Evolutionary conservation across 2,888 invertebrate species (phyloP).

Genomic region (Rambutsinella grinnellia): DNA sequence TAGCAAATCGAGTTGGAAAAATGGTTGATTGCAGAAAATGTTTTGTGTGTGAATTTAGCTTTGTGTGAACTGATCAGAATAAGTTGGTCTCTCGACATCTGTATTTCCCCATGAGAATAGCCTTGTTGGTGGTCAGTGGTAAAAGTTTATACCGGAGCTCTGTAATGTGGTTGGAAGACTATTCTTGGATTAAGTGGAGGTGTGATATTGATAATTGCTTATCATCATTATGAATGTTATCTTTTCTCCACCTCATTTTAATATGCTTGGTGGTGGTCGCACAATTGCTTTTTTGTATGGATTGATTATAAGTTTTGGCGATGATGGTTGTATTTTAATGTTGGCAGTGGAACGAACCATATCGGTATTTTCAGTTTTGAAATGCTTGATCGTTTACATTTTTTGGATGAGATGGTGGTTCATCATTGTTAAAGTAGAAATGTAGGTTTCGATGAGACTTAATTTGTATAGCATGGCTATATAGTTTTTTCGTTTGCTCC

Average conservation of each 20-base stretch:
- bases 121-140: neutral
- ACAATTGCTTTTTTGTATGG: neutral
- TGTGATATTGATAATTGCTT: no score
- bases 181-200: slow-evolving; percentile 39
- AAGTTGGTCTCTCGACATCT: no score
- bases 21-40: no score
- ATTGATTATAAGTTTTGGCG: neutral
- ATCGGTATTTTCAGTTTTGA: neutral
- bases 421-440: no score
- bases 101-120: neutral
- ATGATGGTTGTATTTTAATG: neutral
- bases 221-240: no score
- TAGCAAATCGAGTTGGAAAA: no score
- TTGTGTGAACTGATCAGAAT: no score
- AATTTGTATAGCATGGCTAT: neutral
- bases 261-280: no score
- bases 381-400: neutral
- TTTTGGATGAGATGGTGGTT: neutral
- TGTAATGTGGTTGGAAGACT: slow-evolving; percentile 38
- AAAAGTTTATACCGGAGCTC: neutral
- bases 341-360: neutral
- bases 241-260: no score
- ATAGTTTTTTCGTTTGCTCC: neutral
- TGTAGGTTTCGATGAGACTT: no score
- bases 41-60: no score